Evolutionary conservation across 2,113 vertebrate genomes (phyloP).

Genomic region (Ptychochromis oligacanthus): DNA sequence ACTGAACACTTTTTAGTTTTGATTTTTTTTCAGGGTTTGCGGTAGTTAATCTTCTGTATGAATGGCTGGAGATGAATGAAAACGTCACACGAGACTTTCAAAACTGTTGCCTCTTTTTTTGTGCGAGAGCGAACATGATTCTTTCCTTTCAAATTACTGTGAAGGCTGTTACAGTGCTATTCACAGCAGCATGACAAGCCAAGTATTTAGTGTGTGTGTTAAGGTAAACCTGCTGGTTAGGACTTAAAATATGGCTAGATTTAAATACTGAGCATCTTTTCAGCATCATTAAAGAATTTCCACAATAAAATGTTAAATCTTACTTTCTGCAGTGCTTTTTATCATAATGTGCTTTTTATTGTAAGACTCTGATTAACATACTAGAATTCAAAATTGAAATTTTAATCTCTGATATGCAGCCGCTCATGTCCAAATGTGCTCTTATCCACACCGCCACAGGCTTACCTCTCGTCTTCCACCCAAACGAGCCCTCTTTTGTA

Average conservation of each 20-base stretch:
- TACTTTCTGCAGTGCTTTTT: neutral
- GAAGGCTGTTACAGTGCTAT: neutral
- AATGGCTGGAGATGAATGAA: neutral
- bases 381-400: neutral
- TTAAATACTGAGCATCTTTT: neutral
- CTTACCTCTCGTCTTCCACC: slow-evolving; percentile 47
- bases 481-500: slow-evolving; percentile 6
- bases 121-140: neutral
- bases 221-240: neutral
- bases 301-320: slow-evolving; percentile 1
- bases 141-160: neutral
- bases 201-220: neutral
- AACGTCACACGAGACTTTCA: neutral
- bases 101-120: slow-evolving; percentile 27
- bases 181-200: neutral
- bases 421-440: slow-evolving; percentile 37
- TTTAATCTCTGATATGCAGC: neutral
- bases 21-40: neutral
- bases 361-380: slow-evolving; percentile 31
- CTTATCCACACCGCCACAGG: neutral
- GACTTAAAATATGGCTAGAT: neutral
- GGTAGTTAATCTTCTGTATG: rapidly evolving
- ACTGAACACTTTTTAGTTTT: neutral
- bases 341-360: slow-evolving; percentile 67
- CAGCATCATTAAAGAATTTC: neutral